Evolutionary conservation across 2,888 invertebrate genomes (phyloP).

Genomic region (Habroteleia sp.): DNA sequence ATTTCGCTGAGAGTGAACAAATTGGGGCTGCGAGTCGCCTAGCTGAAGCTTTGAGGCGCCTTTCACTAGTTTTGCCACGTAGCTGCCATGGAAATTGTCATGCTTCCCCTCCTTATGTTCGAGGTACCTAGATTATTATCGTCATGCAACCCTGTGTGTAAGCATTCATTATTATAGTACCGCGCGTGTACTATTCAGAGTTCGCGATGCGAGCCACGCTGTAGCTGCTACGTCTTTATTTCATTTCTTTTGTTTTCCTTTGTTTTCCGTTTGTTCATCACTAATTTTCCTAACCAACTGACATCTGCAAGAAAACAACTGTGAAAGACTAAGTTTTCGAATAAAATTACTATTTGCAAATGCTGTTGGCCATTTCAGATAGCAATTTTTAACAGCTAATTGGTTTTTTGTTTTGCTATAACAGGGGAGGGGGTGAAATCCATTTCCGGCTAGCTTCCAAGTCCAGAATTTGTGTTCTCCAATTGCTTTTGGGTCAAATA

Average conservation of each 20-base stretch:
- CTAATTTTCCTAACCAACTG: not conserved
- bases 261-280: not conserved
- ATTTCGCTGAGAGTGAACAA: conserved; percentile 80
- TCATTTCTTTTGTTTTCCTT: conserved; percentile 8
- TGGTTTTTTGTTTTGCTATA: too few relatives aligned
- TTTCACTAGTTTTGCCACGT: conserved; percentile 86
- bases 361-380: too few relatives aligned
- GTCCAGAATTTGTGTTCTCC: too few relatives aligned
- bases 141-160: conserved; percentile 79
- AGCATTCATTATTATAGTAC: conserved; percentile 72
- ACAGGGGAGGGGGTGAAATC: too few relatives aligned
- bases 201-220: conserved; percentile 43
- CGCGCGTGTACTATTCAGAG: conserved; percentile 40
- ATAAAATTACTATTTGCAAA: too few relatives aligned
- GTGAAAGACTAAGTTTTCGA: too few relatives aligned
- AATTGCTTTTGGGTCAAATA: too few relatives aligned
- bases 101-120: conserved; percentile 86
- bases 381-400: too few relatives aligned
- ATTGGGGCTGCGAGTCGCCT: conserved; percentile 79
- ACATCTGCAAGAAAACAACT: too few relatives aligned
- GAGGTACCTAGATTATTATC: conserved; percentile 84
- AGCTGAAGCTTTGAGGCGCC: conserved; percentile 82
- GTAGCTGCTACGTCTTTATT: conserved; percentile 41
- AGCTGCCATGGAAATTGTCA: conserved; percentile 88
- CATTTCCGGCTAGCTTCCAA: too few relatives aligned